phyloP scores from a whole-genome alignment of 2,797 vertebrate species.

The Echiichthys vipera region DNA sequence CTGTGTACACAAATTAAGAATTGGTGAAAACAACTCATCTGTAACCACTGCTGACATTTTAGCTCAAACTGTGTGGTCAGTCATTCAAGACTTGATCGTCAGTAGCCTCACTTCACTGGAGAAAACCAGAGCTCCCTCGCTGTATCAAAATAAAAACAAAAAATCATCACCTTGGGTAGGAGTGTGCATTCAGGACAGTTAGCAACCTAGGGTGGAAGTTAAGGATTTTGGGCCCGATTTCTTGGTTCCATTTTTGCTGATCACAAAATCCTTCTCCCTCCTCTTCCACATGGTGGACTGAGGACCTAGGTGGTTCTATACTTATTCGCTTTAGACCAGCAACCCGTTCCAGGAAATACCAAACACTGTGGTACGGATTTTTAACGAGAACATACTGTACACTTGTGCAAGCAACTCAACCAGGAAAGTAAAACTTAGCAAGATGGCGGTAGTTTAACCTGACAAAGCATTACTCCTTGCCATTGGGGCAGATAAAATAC shows the following conservation, averaged over 20 bases:
- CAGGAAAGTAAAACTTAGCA: conserved; percentile 61
- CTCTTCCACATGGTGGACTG: conserved; percentile 92
- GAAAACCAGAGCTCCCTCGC: conserved; percentile 61
- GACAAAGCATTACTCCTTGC: conserved; percentile 60
- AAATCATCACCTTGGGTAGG: conserved; percentile 87
- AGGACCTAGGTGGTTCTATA: conserved; percentile 91
- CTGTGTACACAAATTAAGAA: conserved; percentile 50
- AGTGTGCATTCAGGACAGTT: conserved; percentile 89
- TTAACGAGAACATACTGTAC: conserved; percentile 81
- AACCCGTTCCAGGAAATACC: conserved; percentile 80
- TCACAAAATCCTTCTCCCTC: conserved; percentile 92
- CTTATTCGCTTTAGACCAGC: conserved; percentile 87
- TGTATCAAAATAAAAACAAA: conserved; percentile 54
- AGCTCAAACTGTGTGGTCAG: conserved; percentile 44
- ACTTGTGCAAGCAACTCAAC: conserved; percentile 75
- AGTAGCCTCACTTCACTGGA: conserved; percentile 52
- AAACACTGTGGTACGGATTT: conserved; percentile 80
- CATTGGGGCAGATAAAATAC: conserved; percentile 46
- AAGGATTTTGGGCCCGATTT: conserved; percentile 89
- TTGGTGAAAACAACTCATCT: conserved; percentile 68
- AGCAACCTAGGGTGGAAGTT: conserved; percentile 89
- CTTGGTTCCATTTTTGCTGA: conserved; percentile 85
- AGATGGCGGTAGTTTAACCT: conserved; percentile 44
- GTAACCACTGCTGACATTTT: conserved; percentile 53
- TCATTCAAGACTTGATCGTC: conserved; percentile 41